Evolutionary conservation across 2,888 invertebrate genomes (phyloP).

Genomic region (Candidula unifasciata): DNA sequence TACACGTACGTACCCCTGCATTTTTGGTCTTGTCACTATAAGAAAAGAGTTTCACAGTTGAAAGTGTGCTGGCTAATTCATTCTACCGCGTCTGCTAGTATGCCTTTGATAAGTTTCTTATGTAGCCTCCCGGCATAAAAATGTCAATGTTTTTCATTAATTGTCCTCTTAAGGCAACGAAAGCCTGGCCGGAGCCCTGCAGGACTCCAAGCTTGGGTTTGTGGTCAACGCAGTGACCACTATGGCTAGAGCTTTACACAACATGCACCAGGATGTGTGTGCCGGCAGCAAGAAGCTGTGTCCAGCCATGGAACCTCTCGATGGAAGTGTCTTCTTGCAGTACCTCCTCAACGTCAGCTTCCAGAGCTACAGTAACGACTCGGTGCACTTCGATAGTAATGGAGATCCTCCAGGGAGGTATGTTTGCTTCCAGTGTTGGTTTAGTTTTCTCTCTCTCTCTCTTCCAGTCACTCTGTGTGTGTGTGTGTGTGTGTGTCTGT

Average conservation of each 20-base stretch:
- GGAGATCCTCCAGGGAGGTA: slow-evolving; percentile 88
- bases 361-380: slow-evolving; percentile 81
- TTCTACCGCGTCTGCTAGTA: too few relatives aligned
- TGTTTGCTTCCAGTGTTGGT: too few relatives aligned
- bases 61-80: too few relatives aligned
- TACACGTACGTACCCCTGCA: too few relatives aligned
- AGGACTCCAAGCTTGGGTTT: slow-evolving; percentile 88
- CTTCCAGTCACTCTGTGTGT: too few relatives aligned
- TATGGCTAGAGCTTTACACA: slow-evolving; percentile 86
- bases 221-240: slow-evolving; percentile 88
- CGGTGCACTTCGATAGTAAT: slow-evolving; percentile 85
- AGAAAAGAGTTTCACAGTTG: too few relatives aligned
- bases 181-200: slow-evolving; percentile 78
- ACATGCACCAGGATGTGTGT: slow-evolving; percentile 84
- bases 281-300: slow-evolving; percentile 80
- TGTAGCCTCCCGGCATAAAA: too few relatives aligned
- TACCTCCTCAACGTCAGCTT: slow-evolving; percentile 86
- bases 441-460: too few relatives aligned
- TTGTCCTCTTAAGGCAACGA: slow-evolving; percentile 80
- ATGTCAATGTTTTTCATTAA: too few relatives aligned
- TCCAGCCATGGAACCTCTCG: slow-evolving; percentile 84
- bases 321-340: slow-evolving; percentile 83
- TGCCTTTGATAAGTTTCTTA: too few relatives aligned
- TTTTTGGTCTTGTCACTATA: too few relatives aligned
- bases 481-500: too few relatives aligned